These are phyloP conservation scores for Lasioglossum marginatum DNA, from an alignment of 2,888 invertebrate genomes.

Conservation along the genomic window DNA sequence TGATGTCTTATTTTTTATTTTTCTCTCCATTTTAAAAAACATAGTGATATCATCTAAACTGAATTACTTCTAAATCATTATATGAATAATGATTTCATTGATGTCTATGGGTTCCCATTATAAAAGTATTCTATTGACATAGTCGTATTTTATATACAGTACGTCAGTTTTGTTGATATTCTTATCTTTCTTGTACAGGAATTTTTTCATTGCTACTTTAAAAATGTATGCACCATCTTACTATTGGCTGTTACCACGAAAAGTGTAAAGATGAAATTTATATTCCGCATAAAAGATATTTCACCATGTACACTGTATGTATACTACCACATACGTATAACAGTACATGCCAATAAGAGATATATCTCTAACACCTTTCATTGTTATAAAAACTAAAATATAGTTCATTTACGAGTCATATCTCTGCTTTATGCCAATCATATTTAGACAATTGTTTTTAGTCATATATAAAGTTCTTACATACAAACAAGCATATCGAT, in stretches of 20 bases:
- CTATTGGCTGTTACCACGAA: neutral
- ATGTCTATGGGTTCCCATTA: slow-evolving; percentile 20
- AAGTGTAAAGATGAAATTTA: slow-evolving; percentile 30
- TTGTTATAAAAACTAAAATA: slow-evolving; percentile 43
- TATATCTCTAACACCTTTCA: slow-evolving; percentile 38
- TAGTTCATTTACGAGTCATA: slow-evolving; percentile 11
- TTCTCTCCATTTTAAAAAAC: slow-evolving; percentile 1
- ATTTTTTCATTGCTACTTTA: slow-evolving; percentile 16
- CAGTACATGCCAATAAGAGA: neutral
- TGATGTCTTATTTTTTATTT: slow-evolving; percentile 12
- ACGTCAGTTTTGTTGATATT: slow-evolving; percentile 21
- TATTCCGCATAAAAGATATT: slow-evolving; percentile 30
- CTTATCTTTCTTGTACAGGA: slow-evolving; percentile 8
- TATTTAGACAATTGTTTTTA: slow-evolving; percentile 35
- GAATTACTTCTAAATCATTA: slow-evolving; percentile 4
- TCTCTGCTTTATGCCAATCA: slow-evolving; percentile 1
- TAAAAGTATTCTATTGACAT: slow-evolving; percentile 17
- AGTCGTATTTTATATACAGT: slow-evolving; percentile 10
- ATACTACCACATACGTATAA: neutral
- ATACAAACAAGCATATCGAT: slow-evolving; percentile 43
- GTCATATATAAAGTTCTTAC: slow-evolving; percentile 42
- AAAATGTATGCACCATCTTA: slow-evolving; percentile 20
- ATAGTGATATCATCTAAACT: slow-evolving; percentile 6
- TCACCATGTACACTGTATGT: neutral
- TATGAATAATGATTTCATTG: slow-evolving; percentile 14